These are phyloP conservation scores for Macaca fascicularis DNA, from an alignment of 2,113 vertebrate genomes.

Conservation along the genomic window T2T-MFA8v1.1 NC_088389.1:59610001-59610500, in stretches of 20 bases:
- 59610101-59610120: not conserved
- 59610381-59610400: not conserved
- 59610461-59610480: slow-evolving; percentile 14
- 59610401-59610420: not conserved
- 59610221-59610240: not conserved
- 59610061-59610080: not conserved
- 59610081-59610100: not conserved
- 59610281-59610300: not conserved
- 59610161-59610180: not conserved
- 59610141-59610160: not conserved
- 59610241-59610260: not conserved
- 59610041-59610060: not conserved
- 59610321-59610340: not conserved
- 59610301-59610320: not conserved
- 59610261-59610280: not conserved
- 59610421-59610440: not conserved
- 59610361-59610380: not conserved
- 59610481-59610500: not conserved
- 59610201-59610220: not conserved
- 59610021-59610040: too few relatives aligned
- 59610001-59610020: not conserved
- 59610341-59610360: rapidly evolving
- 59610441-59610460: not conserved
- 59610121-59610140: not conserved
- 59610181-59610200: not conserved